Base-by-base conservation (phyloP, 2,797 vertebrate genomes). In the Tachyglossus aculeatus region DNA sequence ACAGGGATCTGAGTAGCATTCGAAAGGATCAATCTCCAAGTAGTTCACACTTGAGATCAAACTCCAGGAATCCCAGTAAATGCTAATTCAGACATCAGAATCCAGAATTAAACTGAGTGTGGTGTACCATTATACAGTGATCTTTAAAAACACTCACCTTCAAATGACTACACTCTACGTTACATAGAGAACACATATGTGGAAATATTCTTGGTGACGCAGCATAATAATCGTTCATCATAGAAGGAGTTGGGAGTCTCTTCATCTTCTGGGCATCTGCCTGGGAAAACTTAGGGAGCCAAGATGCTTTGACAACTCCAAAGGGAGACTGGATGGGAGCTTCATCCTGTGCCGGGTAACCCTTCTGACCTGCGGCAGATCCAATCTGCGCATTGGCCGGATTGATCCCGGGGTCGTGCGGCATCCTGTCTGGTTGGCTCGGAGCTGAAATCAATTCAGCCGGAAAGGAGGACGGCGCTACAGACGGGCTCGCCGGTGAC, bases 151-250 rank as follows among this genome's bases (percentile, higher is more conserved):
- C 88, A 97, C 97, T 98, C 94, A 99, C 98, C 98, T 97, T 95
- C 84, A 96, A 93, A 82, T 91, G 89, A 90, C 83, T 85, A 95
- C 96, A 98, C 88, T 96, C 94, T 95, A 94, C 77, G 92, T 92
- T 95, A 96, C 98, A 99, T 78, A 99, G 95, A 94, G 94, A 95
- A 95, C 98, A 99, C 90, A 96, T 94, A 94, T 99, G 96, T 50
- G 98, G 98, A 92, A 99, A 97, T 91, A 94, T 91, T 92, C 93
- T 94, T 13, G 98, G 97, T 33, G 96, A 92, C 1, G 95, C 86
- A 2, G 96, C 96, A 14, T 95, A 94, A 88, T 98, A 98, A 94
- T 98, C 97, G 25, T 95, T 95, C 94, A 97, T 96, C 96, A 97
- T 96, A 65, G 94, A 94, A 0, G 90, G 87, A 1, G 94, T 94